Evolutionary conservation across 1,140 invertebrate genomes (phyloP), one percentile per base, ranked within the genome.

Genomic region (Lethrus apterus): DNA sequence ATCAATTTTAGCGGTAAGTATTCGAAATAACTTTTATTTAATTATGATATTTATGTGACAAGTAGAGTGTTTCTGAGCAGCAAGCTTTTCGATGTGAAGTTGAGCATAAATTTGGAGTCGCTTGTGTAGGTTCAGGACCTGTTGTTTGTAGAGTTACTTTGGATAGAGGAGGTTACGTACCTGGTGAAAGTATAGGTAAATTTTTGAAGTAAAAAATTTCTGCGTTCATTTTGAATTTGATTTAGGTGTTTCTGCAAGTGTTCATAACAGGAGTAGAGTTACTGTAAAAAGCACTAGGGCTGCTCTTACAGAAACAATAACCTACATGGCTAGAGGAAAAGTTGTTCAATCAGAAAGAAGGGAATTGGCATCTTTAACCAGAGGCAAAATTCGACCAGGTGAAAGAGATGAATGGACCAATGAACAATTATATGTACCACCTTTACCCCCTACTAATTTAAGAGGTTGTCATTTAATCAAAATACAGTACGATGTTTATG

Each of bases 371-470:
- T 80, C 83, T 8, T 71, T 92, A 31, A 77, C 77, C 15, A 77
- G 85, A 54, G 90, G 90, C 4, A 90, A 90, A 70, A 85, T 92
- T 41, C 76, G 84, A 40, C 78, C 88, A 0, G 85, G 85, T 3
- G 83, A 82, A 52, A 79, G 77, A 30, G 88, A 91, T 62, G 81
- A 88, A 66, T 96, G 90, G 90, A 77, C 82, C 31, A 87, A 86
- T 62, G 90, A 94, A 68, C 83, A 90, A 64, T 78, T 96, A 35
- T 91, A 92, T 64, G 89, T 97, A 44, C 93, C 93, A 45, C 90
- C 93, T 13, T 70, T 97, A 51, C 93, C 93, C 33, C 94, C 94
- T 8, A 96, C 93, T 14, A 93, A 94, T 73, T 72, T 97, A n/a
- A 75, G 91, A 50, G 93, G 92, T 26, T 97, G 93, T 65, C 88